Conservation (phyloP, 2,113 vertebrate genomes). For the Pachyramphus minor region DNA sequence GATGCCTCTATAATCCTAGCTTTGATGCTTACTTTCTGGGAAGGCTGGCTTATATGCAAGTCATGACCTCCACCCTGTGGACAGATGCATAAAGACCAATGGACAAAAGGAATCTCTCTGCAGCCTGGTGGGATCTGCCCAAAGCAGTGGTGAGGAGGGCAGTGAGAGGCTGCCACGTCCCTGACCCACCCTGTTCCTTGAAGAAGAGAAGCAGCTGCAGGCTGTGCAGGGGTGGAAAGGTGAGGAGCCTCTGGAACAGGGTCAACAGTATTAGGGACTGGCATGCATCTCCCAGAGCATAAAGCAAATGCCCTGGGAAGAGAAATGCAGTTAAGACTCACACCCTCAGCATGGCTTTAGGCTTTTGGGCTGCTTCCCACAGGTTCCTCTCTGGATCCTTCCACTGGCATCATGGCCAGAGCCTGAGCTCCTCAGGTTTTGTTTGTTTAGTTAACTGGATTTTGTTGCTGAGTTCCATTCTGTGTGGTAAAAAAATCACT, state of each 20-base stretch:
- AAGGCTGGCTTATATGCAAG: neutral
- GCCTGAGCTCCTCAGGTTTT: neutral
- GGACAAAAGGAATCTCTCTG: neutral
- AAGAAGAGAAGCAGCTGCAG: neutral
- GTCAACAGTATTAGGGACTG: neutral
- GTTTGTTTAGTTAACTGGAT: neutral
- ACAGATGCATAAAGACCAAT: neutral
- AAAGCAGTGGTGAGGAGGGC: neutral
- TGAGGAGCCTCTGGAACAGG: neutral
- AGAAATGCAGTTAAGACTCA: neutral
- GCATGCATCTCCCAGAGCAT: no score
- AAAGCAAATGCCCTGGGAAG: neutral
- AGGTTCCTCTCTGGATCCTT: rapidly evolving
- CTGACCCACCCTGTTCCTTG: neutral
- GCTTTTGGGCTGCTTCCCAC: neutral
- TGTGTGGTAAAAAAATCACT: neutral
- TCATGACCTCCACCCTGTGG: conserved; percentile 38
- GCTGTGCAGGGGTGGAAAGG: neutral
- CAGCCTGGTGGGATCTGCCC: neutral
- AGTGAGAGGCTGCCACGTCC: neutral
- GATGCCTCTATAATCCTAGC: neutral
- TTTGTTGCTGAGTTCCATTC: neutral
- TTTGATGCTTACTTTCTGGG: neutral
- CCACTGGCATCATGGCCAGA: rapidly evolving
- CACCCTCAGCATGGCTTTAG: rapidly evolving